A percentile compares a stretch with the other conserved stretches of the same genome.
Conservation (phyloP, 2,113 vertebrate genomes). For the Vicugna pacos region DNA sequence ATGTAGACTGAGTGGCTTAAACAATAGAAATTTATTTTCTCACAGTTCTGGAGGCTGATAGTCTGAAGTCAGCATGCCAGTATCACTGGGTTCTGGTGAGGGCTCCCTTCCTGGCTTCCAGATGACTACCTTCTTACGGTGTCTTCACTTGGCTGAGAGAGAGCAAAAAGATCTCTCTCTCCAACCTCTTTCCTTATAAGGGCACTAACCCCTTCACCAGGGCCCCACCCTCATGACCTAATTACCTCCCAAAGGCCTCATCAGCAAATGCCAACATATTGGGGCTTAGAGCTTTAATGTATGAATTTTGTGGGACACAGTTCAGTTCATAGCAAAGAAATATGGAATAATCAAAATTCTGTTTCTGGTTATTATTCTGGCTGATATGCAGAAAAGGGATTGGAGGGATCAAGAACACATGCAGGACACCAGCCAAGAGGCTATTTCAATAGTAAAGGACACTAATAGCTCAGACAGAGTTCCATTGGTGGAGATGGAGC, state of each 20-base stretch:
- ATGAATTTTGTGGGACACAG: background rate
- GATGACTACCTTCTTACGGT: background rate
- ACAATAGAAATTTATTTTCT: background rate
- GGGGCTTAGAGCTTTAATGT: background rate
- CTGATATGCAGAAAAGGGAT: background rate
- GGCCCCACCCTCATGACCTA: background rate
- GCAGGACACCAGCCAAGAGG: background rate
- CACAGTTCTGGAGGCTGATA: background rate
- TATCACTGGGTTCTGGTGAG: background rate
- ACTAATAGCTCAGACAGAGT: background rate
- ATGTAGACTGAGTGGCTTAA: background rate
- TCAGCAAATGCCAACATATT: background rate
- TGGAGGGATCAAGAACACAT: background rate
- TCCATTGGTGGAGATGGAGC: background rate
- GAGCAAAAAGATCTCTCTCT: background rate
- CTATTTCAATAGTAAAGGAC: background rate
- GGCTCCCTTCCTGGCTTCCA: background rate
- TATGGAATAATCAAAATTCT: background rate
- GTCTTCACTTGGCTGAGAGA: background rate
- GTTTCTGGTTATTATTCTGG: background rate
- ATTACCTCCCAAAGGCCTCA: background rate
- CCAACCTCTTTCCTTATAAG: background rate
- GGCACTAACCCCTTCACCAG: background rate
- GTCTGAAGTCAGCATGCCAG: background rate
- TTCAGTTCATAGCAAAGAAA: background rate